These are phyloP conservation scores for Calliopum simillimum DNA, from an alignment of 2,888 invertebrate species.

Conservation along the genomic window DNA sequence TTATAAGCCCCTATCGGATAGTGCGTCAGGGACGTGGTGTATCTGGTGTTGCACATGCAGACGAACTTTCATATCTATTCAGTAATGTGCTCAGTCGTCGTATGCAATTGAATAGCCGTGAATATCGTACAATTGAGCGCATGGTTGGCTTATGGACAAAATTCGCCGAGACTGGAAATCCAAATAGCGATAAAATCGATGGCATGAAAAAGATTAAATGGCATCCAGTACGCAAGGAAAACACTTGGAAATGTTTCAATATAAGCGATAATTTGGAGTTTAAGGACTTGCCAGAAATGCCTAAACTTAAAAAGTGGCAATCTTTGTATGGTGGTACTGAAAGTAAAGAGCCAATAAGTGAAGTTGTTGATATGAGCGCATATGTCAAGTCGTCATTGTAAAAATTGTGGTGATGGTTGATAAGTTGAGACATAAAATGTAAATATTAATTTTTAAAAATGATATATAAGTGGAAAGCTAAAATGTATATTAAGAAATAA, in stretches of 20 bases:
- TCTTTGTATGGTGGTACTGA: slow-evolving; percentile 40
- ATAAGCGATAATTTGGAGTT: slow-evolving; percentile 49
- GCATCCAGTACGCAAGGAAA: slow-evolving; percentile 31
- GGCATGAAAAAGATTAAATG: slow-evolving; percentile 41
- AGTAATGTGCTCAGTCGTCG: slow-evolving; percentile 44
- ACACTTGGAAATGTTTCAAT: slow-evolving; percentile 50
- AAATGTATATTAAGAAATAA: too few species aligned
- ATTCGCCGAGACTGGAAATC: slow-evolving; percentile 52
- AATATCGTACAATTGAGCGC: slow-evolving; percentile 51
- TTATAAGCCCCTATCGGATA: slow-evolving; percentile 50
- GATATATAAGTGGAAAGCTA: too few species aligned
- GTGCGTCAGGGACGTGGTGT: slow-evolving; percentile 44
- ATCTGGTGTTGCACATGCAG: slow-evolving; percentile 52
- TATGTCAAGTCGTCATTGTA: too few species aligned
- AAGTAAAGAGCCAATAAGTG: too few species aligned
- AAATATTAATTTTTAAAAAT: too few species aligned
- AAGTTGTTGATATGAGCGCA: slow-evolving; percentile 27
- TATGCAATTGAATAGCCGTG: slow-evolving; percentile 44
- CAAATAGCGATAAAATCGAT: slow-evolving; percentile 45
- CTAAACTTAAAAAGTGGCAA: slow-evolving; percentile 50
- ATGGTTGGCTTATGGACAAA: slow-evolving; percentile 53
- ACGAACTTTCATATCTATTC: slow-evolving; percentile 52
- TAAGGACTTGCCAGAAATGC: slow-evolving; percentile 51
- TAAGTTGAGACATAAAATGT: too few species aligned
- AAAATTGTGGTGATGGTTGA: too few species aligned